phyloP scores from a whole-genome alignment of 2,113 vertebrate genomes.

The Elephas maximus region DNA sequence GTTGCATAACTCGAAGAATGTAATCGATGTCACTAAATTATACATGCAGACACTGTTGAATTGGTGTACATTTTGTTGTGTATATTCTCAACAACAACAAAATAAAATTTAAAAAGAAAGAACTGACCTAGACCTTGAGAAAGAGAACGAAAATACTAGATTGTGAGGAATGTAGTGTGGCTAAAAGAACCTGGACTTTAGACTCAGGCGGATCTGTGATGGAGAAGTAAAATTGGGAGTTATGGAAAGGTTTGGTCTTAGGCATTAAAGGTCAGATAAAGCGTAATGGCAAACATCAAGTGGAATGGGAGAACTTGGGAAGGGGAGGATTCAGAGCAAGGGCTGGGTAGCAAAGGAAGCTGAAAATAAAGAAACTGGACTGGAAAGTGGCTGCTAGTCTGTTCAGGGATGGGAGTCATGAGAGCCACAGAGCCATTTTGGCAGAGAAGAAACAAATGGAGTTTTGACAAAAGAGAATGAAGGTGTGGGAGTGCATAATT shows the following conservation, averaged over 20 bases:
- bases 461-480: conserved; percentile 40
- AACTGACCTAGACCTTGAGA: conserved; percentile 27
- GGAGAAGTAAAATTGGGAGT: neutral
- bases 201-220: neutral
- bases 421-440: neutral
- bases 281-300: neutral
- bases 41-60: neutral
- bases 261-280: neutral
- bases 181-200: neutral
- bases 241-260: conserved; percentile 10
- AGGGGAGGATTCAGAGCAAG: neutral
- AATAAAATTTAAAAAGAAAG: neutral
- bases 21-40: neutral
- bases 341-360: neutral
- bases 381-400: neutral
- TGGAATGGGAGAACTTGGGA: neutral
- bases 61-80: neutral
- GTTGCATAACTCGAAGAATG: neutral
- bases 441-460: conserved; percentile 46
- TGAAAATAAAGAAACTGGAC: neutral
- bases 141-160: conserved; percentile 22
- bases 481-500: neutral
- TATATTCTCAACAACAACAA: neutral
- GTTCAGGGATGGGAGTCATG: neutral
- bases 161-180: too few species aligned